A percentile compares a stretch with the other conserved stretches of the same genome.
Conservation (phyloP, 2,113 vertebrate species). For the Vidua chalybeata region DNA sequence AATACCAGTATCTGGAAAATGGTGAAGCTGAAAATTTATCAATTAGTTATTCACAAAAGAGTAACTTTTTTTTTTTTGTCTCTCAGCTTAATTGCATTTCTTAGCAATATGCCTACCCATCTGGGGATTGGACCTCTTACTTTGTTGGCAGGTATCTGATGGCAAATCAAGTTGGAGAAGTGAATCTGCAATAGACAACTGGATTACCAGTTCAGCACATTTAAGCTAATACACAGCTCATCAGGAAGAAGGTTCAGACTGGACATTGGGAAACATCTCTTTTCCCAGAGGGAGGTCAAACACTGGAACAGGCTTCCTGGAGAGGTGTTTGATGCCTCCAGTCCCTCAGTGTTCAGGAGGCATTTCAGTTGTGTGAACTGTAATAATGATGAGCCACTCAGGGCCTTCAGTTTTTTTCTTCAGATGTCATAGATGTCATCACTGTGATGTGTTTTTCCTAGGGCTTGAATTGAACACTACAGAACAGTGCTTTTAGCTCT, state of each 20-base stretch:
- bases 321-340: rapidly evolving
- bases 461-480: background rate
- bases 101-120: background rate
- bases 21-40: background rate
- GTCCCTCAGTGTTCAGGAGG: background rate
- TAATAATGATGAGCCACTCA: background rate
- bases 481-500: background rate
- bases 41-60: background rate
- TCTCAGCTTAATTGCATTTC: background rate
- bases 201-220: background rate
- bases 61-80: background rate
- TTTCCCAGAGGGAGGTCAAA: background rate
- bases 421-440: background rate
- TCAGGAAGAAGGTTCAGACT: background rate
- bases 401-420: background rate
- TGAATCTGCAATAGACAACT: background rate
- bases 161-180: background rate
- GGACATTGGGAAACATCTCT: background rate
- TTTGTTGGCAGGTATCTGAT: background rate
- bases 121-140: background rate
- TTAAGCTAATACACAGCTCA: background rate
- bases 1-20: background rate
- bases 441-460: background rate
- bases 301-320: background rate
- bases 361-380: background rate